phyloP scores from a whole-genome alignment of 1,140 invertebrate species.

The Lepidurus arcticus region DNA sequence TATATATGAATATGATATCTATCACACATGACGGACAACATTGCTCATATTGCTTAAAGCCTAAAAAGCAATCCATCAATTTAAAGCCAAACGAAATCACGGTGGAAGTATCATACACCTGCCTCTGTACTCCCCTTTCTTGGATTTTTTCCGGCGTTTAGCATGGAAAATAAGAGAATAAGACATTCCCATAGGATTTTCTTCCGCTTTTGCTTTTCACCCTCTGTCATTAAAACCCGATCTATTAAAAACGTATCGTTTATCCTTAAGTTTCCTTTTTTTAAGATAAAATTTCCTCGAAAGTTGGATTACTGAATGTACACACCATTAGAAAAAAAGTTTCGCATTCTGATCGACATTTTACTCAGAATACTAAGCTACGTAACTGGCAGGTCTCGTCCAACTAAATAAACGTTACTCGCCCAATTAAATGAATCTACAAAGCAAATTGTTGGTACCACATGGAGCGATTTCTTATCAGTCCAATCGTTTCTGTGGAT shows the following conservation, averaged over 20 bases:
- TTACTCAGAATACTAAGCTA: neutral
- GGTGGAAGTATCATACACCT: too few species aligned
- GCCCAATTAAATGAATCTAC: neutral
- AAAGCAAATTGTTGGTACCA: neutral
- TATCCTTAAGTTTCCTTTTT: neutral
- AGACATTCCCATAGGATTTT: too few species aligned
- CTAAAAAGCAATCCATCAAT: neutral
- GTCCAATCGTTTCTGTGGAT: neutral
- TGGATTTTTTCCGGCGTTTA: too few species aligned
- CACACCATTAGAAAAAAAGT: neutral
- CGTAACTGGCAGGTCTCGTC: neutral
- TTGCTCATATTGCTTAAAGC: neutral
- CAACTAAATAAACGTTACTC: neutral
- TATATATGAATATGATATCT: neutral
- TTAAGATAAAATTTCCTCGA: too few species aligned
- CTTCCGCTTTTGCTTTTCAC: neutral
- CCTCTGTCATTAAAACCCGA: conserved; percentile 2
- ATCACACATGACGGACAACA: neutral
- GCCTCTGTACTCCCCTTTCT: too few species aligned
- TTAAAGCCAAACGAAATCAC: too few species aligned
- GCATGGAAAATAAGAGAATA: too few species aligned
- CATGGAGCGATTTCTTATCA: conserved; percentile 11
- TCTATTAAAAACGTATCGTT: neutral
- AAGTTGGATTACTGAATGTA: too few species aligned
- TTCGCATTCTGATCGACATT: neutral